Conservation (phyloP, 1,140 invertebrate genomes). For the Pemphigus obesinymphae region DNA sequence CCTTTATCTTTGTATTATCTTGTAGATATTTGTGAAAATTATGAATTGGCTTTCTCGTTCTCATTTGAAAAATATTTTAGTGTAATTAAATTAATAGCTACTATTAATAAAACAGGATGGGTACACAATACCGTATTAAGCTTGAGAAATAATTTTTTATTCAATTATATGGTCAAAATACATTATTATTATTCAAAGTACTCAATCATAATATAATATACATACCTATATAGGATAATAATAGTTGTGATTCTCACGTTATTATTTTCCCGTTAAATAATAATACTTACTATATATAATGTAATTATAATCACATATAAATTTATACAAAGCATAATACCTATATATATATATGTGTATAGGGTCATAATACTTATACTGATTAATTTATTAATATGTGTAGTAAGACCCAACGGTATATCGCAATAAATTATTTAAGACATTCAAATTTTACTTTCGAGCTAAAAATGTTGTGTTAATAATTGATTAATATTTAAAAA, state of each 20-base stretch:
- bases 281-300: background rate
- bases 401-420: too few relatives aligned
- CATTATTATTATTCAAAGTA: background rate
- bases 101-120: background rate
- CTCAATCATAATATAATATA: too few relatives aligned
- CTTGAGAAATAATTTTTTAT: background rate
- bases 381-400: too few relatives aligned
- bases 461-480: background rate
- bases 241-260: background rate
- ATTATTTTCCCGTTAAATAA: background rate
- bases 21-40: background rate
- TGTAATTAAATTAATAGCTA: background rate
- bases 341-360: too few relatives aligned
- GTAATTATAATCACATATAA: background rate
- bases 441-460: too few relatives aligned
- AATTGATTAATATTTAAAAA: background rate
- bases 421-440: too few relatives aligned
- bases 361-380: too few relatives aligned
- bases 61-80: background rate
- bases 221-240: background rate
- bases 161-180: background rate
- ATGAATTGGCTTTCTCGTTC: background rate
- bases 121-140: background rate
- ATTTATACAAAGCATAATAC: too few relatives aligned
- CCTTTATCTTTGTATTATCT: background rate